Evolutionary conservation across 1,140 invertebrate genomes (phyloP).

Genomic region (Aporrectodea caliginosa): DNA sequence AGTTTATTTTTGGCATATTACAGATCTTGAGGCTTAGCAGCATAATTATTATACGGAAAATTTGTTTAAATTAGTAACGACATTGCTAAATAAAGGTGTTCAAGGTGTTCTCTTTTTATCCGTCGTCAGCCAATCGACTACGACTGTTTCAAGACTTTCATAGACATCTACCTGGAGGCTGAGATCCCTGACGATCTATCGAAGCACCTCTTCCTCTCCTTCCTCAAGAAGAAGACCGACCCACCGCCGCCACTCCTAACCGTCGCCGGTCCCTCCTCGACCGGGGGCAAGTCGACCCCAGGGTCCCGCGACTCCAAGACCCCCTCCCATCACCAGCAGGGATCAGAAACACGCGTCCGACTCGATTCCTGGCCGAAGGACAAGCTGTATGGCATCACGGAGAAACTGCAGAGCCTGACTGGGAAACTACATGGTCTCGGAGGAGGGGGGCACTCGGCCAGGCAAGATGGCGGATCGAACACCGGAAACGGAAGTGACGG

Average conservation of each 20-base stretch:
- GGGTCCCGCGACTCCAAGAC: background rate
- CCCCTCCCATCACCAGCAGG: background rate
- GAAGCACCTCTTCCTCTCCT: constrained; percentile 83
- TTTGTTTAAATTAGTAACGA: background rate
- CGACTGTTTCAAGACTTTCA: constrained; percentile 80
- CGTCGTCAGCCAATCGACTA: constrained; percentile 80
- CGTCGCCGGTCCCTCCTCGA: background rate
- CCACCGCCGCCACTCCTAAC: too few species aligned
- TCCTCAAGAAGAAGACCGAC: constrained; percentile 66
- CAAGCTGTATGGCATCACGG: background rate
- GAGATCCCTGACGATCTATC: constrained; percentile 78
- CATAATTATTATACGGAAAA: too few species aligned
- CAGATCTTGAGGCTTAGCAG: too few species aligned
- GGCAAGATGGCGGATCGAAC: too few species aligned
- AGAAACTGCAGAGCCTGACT: background rate
- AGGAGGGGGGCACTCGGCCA: too few species aligned
- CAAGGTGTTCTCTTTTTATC: background rate
- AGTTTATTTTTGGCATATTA: too few species aligned
- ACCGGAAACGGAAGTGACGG: too few species aligned
- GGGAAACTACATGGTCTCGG: background rate
- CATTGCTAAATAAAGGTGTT: background rate
- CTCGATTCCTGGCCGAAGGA: background rate
- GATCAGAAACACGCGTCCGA: background rate
- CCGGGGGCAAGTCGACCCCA: background rate
- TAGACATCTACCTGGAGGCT: constrained; percentile 84